Percentiles rank a stretch among this genome's conserved stretches.
Conservation (phyloP, 2,888 invertebrate genomes). For the Apotomis turbidana region DNA sequence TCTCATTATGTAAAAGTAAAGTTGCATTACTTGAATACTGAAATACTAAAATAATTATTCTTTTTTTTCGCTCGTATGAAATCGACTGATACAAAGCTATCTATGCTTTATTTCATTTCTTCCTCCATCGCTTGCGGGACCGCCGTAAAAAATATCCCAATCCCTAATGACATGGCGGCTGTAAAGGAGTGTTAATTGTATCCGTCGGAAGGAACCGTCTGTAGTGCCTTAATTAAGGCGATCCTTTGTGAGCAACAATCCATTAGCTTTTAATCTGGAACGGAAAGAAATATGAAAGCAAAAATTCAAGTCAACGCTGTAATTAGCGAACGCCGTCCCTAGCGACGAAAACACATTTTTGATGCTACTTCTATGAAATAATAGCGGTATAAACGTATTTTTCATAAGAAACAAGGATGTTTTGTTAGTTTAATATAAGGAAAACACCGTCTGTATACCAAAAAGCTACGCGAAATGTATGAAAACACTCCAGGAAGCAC, state of each 20-base stretch:
- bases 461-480: no score
- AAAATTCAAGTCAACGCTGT: slow-evolving; percentile 18
- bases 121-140: not conserved
- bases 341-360: not conserved
- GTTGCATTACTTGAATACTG: no score
- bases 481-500: no score
- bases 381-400: not conserved
- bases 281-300: slow-evolving; percentile 32
- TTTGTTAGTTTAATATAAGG: no score
- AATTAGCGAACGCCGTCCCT: slow-evolving; percentile 16
- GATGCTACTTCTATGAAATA: not conserved
- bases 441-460: no score
- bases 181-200: slow-evolving; percentile 35
- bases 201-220: slow-evolving; percentile 22
- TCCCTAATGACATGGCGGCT: slow-evolving; percentile 23
- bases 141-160: slow-evolving; percentile 4
- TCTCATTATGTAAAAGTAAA: no score
- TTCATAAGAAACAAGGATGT: no score
- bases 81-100: not conserved
- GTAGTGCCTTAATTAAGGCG: slow-evolving; percentile 30
- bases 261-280: slow-evolving; percentile 39
- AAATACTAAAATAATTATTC: no score
- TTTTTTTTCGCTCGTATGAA: no score
- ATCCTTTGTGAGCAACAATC: slow-evolving; percentile 38
- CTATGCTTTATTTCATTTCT: not conserved